These are phyloP conservation scores for Dynastes grantii DNA, from an alignment of 2,888 invertebrate genomes.

Conservation along the genomic window DNA sequence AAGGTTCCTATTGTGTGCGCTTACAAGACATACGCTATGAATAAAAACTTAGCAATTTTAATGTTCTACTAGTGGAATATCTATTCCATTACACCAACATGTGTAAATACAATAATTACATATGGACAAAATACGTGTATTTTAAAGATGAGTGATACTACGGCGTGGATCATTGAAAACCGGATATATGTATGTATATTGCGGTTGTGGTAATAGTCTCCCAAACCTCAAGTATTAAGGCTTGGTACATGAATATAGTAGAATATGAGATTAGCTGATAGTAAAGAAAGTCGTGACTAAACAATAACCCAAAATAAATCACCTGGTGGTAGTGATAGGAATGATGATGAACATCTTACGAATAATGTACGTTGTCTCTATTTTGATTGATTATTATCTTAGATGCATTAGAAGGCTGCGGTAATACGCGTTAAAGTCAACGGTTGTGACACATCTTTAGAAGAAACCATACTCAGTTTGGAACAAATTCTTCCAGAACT, in stretches of 20 bases:
- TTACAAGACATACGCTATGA: slow-evolving; percentile 19
- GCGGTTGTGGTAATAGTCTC: slow-evolving; percentile 6
- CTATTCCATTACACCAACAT: neutral
- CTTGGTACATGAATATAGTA: neutral
- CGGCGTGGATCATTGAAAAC: neutral
- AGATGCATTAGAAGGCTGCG: too few relatives aligned
- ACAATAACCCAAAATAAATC: neutral
- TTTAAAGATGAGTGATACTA: neutral
- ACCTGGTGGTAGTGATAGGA: too few relatives aligned
- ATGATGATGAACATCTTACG: too few relatives aligned
- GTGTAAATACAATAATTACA: slow-evolving; percentile 7
- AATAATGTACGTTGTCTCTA: too few relatives aligned
- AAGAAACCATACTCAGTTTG: too few relatives aligned
- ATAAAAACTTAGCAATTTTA: slow-evolving; percentile 39
- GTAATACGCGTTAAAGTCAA: too few relatives aligned
- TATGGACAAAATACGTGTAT: neutral
- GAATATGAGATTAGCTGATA: too few relatives aligned
- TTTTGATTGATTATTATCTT: too few relatives aligned
- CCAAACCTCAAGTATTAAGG: neutral
- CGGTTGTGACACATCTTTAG: too few relatives aligned
- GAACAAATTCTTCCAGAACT: too few relatives aligned
- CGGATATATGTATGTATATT: neutral
- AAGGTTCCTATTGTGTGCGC: slow-evolving; percentile 36
- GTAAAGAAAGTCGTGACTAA: too few relatives aligned
- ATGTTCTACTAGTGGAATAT: slow-evolving; percentile 20